Conservation (phyloP, 2,888 invertebrate genomes). For the Sinhomidia bicolor region DNA sequence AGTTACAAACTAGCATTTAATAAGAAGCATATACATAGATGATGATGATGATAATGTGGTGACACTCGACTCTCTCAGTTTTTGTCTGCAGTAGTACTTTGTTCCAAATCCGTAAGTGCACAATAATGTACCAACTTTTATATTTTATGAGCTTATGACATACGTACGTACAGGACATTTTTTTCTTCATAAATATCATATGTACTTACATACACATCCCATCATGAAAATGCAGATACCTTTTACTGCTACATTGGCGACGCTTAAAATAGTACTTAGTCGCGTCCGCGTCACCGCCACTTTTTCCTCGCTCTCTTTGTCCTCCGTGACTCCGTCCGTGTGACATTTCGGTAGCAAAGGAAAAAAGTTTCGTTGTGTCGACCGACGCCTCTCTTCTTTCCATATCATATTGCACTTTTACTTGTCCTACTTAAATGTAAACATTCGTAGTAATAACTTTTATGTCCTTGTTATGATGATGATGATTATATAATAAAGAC, state of each 20-base stretch:
- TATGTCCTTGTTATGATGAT: neutral
- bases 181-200: neutral
- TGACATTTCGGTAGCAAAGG: neutral
- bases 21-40: no score
- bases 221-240: neutral
- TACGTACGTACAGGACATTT: neutral
- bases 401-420: neutral
- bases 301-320: constrained; percentile 8
- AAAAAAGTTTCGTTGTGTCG: neutral
- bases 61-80: neutral
- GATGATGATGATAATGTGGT: constrained; percentile 25
- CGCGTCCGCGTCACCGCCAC: no score
- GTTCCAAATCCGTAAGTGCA: constrained; percentile 37
- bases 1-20: no score
- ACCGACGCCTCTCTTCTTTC: neutral
- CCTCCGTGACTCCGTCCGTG: neutral
- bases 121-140: constrained; percentile 27
- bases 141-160: constrained; percentile 29
- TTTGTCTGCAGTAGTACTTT: neutral
- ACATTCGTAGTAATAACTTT: neutral
- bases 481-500: no score
- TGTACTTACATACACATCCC: neutral
- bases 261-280: constrained; percentile 55
- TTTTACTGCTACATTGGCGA: constrained; percentile 41
- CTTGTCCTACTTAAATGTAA: neutral